Evolutionary conservation across 2,113 vertebrate species (phyloP), one percentile per base, ranked within the genome.

Genomic region (Rissa tridactyla): DNA sequence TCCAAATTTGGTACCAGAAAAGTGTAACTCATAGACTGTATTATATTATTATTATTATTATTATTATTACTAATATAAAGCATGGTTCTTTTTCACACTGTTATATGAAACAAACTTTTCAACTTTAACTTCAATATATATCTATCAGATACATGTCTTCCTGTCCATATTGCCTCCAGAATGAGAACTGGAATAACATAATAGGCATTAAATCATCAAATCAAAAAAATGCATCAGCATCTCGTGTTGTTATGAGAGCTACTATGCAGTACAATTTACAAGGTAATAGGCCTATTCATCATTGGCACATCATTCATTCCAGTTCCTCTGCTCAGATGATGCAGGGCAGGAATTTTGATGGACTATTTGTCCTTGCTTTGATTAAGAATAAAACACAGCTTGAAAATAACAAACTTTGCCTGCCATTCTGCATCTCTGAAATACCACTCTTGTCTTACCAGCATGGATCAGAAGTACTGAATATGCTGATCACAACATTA

Each of bases 221-320:
- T 61, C 1, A 88, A 89, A 95, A 93, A 88, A 88, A 72, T 30
- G 60, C 42, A 93, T 90, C 72, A 83, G 87, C 80, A 85, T 73
- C 73, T 85, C 70, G n/a, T 87, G 57, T 79, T 94, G 83, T 57
- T 95, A 82, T 49, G 73, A 92, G 88, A 89, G 70, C 64, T 79
- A 79, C 80, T 95, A 84, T 58, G 81, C 60, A 91, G 70, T 51
- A 84, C 94, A 94, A 92, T 96, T 94, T 87, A 89, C 73, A 91
- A 94, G 73, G 89, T 96, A 96, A 96, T 93, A 95, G 92, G 68
- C 54, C 90, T 92, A 92, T 96, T 96, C 94, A 90, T 95, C 93
- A 94, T 23, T 0, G 26, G 46, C 46, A 91, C 57, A 96, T 96
- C 88, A 90, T 70, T 97, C 94, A 95, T 75, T 88, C 90, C 52